Conservation (phyloP, 2,888 invertebrate species). For the Thecophora atra region DNA sequence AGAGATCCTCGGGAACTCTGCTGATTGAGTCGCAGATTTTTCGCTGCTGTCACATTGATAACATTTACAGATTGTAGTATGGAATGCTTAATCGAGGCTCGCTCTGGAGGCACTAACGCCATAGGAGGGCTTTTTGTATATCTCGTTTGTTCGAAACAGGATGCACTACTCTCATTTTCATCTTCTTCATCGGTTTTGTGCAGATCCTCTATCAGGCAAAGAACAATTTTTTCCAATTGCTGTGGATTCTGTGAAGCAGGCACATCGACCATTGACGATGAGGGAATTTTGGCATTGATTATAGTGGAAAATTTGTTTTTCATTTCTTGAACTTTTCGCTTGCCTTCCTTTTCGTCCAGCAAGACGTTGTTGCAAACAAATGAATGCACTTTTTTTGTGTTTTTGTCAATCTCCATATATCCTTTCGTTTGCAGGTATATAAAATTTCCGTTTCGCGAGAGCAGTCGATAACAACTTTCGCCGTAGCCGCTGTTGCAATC, state of each 20-base stretch:
- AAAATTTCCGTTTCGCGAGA: constrained; percentile 82
- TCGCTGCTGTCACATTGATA: constrained; percentile 60
- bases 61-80: constrained; percentile 66
- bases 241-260: constrained; percentile 76
- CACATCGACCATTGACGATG: constrained; percentile 59
- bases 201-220: constrained; percentile 72
- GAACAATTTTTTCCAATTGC: constrained; percentile 77
- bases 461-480: constrained; percentile 83
- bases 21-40: constrained; percentile 49
- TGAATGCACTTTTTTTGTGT: constrained; percentile 80
- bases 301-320: constrained; percentile 80
- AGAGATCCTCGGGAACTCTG: constrained; percentile 47
- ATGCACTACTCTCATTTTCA: constrained; percentile 10
- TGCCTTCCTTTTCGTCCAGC: constrained; percentile 78
- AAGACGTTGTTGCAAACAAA: constrained; percentile 88
- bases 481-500: constrained; percentile 84
- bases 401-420: constrained; percentile 81
- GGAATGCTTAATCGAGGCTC: constrained; percentile 62
- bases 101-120: constrained; percentile 65
- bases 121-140: constrained; percentile 53
- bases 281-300: constrained; percentile 69
- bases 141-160: constrained; percentile 40
- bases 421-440: constrained; percentile 87
- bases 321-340: constrained; percentile 79
- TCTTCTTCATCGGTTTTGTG: constrained; percentile 53